Evolutionary conservation across 2,797 vertebrate genomes (phyloP), one percentile per base, ranked within the genome.

Genomic region (Novumbra hubbsi): DNA sequence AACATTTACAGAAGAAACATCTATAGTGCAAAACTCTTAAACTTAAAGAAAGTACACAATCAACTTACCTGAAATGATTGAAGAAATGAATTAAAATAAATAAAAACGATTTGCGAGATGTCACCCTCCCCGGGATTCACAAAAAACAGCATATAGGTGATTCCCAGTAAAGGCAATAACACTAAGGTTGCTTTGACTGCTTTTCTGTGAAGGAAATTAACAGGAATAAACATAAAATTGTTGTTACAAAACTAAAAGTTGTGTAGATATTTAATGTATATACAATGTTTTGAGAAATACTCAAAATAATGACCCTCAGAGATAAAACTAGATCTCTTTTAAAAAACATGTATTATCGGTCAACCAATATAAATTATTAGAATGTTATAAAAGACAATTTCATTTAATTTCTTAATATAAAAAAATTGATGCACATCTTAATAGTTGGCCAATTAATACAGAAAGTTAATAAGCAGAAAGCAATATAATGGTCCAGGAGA

Each of bases 131-230:
- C 96, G 0, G 98, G 98, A 80, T 97, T 99, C 83, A 99, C 93
- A 3, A 99, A 98, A 91, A 99, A 99, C 60, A 99, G 95, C 95
- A 99, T 99, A 85, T 99, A 99, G 73, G 98, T 99, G 88, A 98
- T 97, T 28, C 98, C 97, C 49, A 99, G 93, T 57, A 99, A 92
- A 19, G 98, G 98, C 72, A 99, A 91, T 74, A 99, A 88, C 28
- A 99, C 98, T 77, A 99, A 80, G 0, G 97, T 99, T 27, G 98
- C 98, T 90, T 99, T 99, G 76, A 98, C 97, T 0, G 97, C 98
- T 90, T 99, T 99, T 86, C 98, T 99, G 94, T 72, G 78, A 84
- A 49, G 8, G 28, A 49, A 19, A 28, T 19, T 21, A 48, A 28
- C 49, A 70, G 16, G 32, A 64, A n/a, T n/a, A 32, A 32, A 64